Evolutionary conservation across 2,888 invertebrate genomes (phyloP).

Genomic region (Girardia tigrina): DNA sequence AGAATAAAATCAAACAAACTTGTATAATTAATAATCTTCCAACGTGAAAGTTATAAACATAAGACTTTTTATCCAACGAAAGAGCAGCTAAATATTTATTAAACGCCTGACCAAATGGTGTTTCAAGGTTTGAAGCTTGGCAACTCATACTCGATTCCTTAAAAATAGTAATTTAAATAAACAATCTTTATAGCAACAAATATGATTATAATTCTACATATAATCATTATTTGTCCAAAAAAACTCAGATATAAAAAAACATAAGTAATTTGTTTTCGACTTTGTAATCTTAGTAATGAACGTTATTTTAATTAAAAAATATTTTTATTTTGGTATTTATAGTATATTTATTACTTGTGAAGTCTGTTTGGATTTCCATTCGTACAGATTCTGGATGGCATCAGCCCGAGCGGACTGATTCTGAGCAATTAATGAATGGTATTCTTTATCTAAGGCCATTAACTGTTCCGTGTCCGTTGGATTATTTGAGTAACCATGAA

Average conservation of each 20-base stretch:
- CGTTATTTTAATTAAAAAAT: no score
- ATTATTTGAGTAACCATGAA: conserved; percentile 42
- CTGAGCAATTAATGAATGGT: conserved; percentile 43
- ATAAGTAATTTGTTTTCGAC: no score
- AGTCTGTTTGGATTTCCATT: conserved; percentile 48
- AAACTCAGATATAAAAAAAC: no score
- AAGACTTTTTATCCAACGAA: conserved; percentile 44
- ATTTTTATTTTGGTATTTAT: no score
- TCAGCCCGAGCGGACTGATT: conserved; percentile 46
- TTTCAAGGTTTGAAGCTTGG: conserved; percentile 39
- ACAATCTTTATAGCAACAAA: no score
- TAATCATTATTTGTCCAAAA: no score
- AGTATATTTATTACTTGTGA: conserved; percentile 47
- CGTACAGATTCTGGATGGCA: conserved; percentile 45
- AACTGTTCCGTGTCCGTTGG: conserved; percentile 45
- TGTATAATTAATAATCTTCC: conserved; percentile 44
- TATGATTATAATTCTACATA: no score
- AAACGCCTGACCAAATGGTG: conserved; percentile 46
- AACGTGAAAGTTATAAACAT: conserved; percentile 44
- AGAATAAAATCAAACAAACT: no score
- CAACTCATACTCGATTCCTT: not conserved
- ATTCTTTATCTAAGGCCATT: conserved; percentile 48
- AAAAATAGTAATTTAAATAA: no score
- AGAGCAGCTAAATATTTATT: conserved; percentile 48
- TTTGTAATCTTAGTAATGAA: no score